These are phyloP conservation scores for Tillus elongatus DNA, from an alignment of 2,888 invertebrate genomes.

Conservation along the genomic window DNA sequence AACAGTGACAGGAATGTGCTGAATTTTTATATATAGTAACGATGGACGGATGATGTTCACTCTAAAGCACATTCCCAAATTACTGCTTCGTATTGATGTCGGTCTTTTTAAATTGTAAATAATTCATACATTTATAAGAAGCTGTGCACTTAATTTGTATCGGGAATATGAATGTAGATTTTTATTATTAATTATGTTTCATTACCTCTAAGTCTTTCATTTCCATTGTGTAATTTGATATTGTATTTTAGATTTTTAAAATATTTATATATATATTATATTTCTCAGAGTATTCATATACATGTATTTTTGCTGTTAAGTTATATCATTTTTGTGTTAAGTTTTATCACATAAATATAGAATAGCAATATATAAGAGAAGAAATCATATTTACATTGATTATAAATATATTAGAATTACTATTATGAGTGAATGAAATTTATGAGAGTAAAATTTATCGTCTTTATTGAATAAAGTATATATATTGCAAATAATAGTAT, in stretches of 20 bases:
- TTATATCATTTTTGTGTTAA: conserved; percentile 30
- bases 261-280: conserved; percentile 34
- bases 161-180: too few species aligned
- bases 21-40: too few species aligned
- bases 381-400: not conserved
- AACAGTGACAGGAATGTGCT: too few species aligned
- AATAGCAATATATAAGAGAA: not conserved
- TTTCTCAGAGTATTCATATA: conserved; percentile 42
- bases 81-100: too few species aligned
- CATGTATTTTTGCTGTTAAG: conserved; percentile 34
- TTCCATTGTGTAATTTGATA: conserved; percentile 15
- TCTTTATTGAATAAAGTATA: not conserved
- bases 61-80: too few species aligned
- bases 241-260: conserved; percentile 26
- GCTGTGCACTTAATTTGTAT: conserved; percentile 2
- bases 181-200: conserved; percentile 13
- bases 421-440: not conserved
- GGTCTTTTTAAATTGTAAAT: conserved; percentile 14
- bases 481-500: too few species aligned
- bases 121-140: conserved; percentile 4
- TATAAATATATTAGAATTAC: conserved; percentile 1
- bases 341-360: conserved; percentile 21
- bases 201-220: conserved; percentile 1
- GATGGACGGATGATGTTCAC: too few species aligned
- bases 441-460: not conserved